Percentiles rank a stretch among this genome's conserved stretches.
Conservation (phyloP, 2,797 vertebrate genomes). For the Artibeus jamaicensis region DNA sequence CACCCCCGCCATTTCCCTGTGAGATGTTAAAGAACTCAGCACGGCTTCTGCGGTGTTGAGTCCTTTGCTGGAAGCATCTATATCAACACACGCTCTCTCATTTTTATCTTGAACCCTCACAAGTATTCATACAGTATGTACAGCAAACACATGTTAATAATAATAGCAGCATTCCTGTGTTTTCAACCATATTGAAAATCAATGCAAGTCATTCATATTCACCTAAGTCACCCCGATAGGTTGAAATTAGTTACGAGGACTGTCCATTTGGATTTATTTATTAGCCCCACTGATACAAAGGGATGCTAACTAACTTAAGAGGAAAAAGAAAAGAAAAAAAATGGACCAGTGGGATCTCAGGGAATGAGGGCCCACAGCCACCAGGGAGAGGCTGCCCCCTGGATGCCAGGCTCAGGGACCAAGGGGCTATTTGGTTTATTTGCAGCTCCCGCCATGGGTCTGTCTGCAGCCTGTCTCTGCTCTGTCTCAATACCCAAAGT, state of each 20-base stretch:
- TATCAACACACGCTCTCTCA: too few species aligned
- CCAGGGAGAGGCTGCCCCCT: not conserved
- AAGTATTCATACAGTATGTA: not conserved
- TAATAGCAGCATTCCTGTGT: not conserved
- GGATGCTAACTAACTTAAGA: too few species aligned
- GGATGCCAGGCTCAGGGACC: too few species aligned
- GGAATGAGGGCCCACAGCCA: not conserved
- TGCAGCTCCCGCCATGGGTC: not conserved
- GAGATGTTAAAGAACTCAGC: rapidly evolving
- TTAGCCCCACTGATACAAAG: not conserved
- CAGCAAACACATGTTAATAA: not conserved
- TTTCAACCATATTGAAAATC: not conserved
- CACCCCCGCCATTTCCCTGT: not conserved
- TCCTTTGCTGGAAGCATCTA: rapidly evolving
- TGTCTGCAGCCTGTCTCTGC: too few species aligned
- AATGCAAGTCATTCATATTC: not conserved
- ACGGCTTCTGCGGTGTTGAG: rapidly evolving
- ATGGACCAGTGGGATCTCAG: not conserved
- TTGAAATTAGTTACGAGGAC: not conserved
- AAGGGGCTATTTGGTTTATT: not conserved
- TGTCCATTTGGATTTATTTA: not conserved
- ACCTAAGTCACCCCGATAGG: not conserved
- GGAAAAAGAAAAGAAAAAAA: too few species aligned
- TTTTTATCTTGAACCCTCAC: not conserved
- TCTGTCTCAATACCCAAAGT: not conserved